A percentile compares a stretch with the other conserved stretches of the same genome.
Conservation (phyloP, 2,797 vertebrate species). For the Tachyglossus aculeatus region DNA sequence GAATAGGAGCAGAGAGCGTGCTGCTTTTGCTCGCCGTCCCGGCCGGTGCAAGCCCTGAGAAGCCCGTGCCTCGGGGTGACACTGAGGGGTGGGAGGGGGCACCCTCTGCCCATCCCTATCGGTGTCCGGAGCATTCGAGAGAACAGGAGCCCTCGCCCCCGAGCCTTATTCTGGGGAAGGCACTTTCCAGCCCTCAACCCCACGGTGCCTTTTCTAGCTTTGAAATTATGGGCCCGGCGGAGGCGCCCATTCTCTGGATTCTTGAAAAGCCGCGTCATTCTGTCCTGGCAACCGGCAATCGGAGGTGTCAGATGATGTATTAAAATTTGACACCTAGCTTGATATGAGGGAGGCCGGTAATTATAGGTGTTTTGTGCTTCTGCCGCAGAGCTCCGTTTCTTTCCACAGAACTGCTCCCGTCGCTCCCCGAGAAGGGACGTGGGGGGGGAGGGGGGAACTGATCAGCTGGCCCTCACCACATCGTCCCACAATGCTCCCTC, state of each 20-base stretch:
- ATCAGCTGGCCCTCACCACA: too few relatives aligned
- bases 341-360: conserved; percentile 29
- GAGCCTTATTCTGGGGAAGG: too few relatives aligned
- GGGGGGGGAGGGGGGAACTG: neutral
- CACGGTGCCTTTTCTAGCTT: neutral
- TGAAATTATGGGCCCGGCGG: neutral
- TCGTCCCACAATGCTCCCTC: too few relatives aligned
- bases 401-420: conserved; percentile 7
- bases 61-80: too few relatives aligned
- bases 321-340: conserved; percentile 46
- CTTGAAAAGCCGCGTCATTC: conserved; percentile 49
- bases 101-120: too few relatives aligned
- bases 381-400: conserved; percentile 17
- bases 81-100: too few relatives aligned
- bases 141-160: too few relatives aligned
- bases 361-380: conserved; percentile 44
- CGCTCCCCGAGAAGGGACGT: neutral
- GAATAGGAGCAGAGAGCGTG: too few relatives aligned
- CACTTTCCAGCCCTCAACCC: too few relatives aligned
- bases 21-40: too few relatives aligned
- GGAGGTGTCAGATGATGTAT: conserved; percentile 41
- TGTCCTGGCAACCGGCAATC: conserved; percentile 58
- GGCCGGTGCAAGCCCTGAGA: too few relatives aligned
- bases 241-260: conserved; percentile 22
- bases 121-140: too few relatives aligned